Evolutionary conservation across 2,113 vertebrate genomes (phyloP).

Genomic region (Donacobius atricapilla): DNA sequence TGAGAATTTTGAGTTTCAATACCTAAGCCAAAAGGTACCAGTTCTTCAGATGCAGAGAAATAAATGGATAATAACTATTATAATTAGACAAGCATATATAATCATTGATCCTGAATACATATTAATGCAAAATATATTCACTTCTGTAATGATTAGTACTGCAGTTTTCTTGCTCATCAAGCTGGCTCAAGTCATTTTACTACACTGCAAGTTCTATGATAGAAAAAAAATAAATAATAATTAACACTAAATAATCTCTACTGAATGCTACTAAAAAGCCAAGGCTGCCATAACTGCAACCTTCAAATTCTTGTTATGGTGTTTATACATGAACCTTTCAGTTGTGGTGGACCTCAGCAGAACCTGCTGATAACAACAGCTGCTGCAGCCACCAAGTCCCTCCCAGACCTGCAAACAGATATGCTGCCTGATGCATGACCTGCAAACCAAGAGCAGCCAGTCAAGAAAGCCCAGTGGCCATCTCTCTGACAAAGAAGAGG

Average conservation of each 20-base stretch:
- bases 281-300: background rate
- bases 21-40: background rate
- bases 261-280: background rate
- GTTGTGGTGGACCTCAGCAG: background rate
- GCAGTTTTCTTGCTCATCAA: background rate
- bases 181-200: background rate
- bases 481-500: background rate
- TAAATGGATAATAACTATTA: background rate
- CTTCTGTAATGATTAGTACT: background rate
- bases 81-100: background rate
- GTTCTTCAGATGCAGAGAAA: background rate
- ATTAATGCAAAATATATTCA: background rate
- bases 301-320: background rate
- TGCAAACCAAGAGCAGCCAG: background rate
- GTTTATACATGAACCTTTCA: background rate
- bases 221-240: background rate
- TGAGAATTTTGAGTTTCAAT: background rate
- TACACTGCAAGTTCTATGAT: background rate
- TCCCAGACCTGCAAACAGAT: background rate
- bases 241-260: background rate
- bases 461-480: background rate
- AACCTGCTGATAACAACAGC: background rate
- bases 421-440: background rate
- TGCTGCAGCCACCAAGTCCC: background rate
- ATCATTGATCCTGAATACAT: background rate